Conservation (phyloP, 2,113 vertebrate genomes). For the Alosa alosa region DNA sequence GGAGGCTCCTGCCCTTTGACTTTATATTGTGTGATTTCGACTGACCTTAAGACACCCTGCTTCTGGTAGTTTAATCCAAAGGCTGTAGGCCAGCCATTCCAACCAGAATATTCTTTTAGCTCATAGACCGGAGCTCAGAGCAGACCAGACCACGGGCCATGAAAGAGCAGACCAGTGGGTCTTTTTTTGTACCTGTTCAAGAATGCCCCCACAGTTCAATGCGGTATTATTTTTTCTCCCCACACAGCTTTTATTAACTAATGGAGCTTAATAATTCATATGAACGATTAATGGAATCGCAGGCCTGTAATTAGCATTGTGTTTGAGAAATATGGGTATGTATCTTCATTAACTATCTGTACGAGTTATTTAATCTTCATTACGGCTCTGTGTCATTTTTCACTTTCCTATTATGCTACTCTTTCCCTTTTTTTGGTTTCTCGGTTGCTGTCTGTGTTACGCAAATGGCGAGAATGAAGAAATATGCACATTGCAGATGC, state of each 20-base stretch:
- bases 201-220: constrained; percentile 43
- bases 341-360: constrained; percentile 69
- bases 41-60: constrained; percentile 4
- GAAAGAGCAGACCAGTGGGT: not conserved
- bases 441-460: constrained; percentile 33
- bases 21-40: not conserved
- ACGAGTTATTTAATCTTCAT: constrained; percentile 71
- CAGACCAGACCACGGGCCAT: not conserved
- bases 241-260: constrained; percentile 66
- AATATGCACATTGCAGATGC: constrained; percentile 42
- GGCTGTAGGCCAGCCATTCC: not conserved
- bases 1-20: not conserved
- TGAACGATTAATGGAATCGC: constrained; percentile 68
- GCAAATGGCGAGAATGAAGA: constrained; percentile 45
- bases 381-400: constrained; percentile 63
- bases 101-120: not conserved
- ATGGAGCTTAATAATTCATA: constrained; percentile 75
- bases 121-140: not conserved
- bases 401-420: constrained; percentile 57
- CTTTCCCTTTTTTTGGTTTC: constrained; percentile 59
- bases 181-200: constrained; percentile 52
- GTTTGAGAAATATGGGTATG: constrained; percentile 64
- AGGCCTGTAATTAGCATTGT: constrained; percentile 68
- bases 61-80: not conserved
- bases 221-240: constrained; percentile 41